These are phyloP conservation scores for Alca torda DNA, from an alignment of 2,797 vertebrate species.

Conservation along the genomic window DNA sequence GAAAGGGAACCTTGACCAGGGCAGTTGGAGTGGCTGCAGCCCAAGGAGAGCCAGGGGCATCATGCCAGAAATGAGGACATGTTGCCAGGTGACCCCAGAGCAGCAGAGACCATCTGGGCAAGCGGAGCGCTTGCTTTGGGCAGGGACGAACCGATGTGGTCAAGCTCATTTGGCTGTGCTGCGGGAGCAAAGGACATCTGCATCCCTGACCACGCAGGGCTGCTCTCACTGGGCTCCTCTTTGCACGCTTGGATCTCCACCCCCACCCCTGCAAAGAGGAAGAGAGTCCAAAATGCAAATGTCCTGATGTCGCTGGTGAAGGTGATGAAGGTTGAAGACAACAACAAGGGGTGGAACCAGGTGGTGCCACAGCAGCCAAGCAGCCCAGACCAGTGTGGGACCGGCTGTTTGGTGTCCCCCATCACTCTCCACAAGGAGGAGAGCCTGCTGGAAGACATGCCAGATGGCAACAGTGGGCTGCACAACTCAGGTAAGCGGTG, in stretches of 20 bases:
- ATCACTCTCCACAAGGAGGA: not conserved
- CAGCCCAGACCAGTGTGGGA: not conserved
- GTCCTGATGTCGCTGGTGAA: rapidly evolving
- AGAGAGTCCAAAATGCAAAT: not conserved
- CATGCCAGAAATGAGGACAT: not conserved
- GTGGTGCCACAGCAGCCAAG: rapidly evolving
- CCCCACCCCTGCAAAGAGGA: not conserved
- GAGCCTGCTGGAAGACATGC: not conserved
- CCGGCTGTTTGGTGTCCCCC: not conserved
- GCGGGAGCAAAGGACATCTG: not conserved
- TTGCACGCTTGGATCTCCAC: not conserved
- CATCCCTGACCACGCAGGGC: not conserved
- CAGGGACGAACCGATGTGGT: not conserved
- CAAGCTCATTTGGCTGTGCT: not conserved
- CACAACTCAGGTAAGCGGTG: not conserved
- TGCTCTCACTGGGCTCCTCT: not conserved
- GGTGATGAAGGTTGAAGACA: not conserved
- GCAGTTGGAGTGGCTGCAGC: not conserved
- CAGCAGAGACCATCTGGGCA: not conserved
- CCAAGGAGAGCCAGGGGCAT: not conserved
- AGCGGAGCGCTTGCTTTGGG: not conserved
- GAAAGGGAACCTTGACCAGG: not conserved
- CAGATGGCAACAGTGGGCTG: too few species aligned
- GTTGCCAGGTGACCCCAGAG: not conserved
- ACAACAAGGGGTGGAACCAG: rapidly evolving